phyloP scores from a whole-genome alignment of 1,140 invertebrate genomes.

The Uloborus diversus region DNA sequence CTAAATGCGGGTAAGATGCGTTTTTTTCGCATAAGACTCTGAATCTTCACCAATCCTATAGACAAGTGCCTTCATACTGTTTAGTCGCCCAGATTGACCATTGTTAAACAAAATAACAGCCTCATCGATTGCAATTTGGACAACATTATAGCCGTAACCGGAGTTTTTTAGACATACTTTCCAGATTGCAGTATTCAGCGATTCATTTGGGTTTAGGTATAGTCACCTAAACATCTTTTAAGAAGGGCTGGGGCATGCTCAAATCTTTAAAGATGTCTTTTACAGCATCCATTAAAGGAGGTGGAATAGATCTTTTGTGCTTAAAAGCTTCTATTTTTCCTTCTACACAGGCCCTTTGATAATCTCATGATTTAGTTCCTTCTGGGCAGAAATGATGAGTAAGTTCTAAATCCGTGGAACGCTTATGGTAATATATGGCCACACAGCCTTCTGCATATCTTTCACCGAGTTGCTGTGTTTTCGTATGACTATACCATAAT shows the following conservation, averaged over 20 bases:
- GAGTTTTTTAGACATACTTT: neutral
- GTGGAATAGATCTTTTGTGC: neutral
- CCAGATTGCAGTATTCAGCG: neutral
- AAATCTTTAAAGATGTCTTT: neutral
- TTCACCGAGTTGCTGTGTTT: neutral
- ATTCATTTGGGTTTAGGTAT: constrained; percentile 7
- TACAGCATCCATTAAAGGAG: neutral
- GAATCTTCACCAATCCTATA: neutral
- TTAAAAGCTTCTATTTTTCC: neutral
- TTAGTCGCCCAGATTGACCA: neutral
- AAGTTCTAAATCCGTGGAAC: neutral
- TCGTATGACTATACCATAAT: constrained; percentile 12
- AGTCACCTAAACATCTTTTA: neutral
- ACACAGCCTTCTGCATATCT: neutral
- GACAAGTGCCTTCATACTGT: neutral
- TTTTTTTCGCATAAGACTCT: neutral
- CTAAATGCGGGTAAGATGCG: neutral
- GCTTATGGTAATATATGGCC: neutral
- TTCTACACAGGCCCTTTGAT: neutral
- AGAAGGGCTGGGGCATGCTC: neutral
- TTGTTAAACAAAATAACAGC: neutral
- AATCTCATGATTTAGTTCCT: neutral
- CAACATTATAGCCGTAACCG: neutral
- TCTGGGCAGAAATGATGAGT: neutral
- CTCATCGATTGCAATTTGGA: neutral